A percentile compares a stretch with the other conserved stretches of the same genome.
phyloP scores from a whole-genome alignment of 2,888 invertebrate species.

The Lasioglossum figueresi region DNA sequence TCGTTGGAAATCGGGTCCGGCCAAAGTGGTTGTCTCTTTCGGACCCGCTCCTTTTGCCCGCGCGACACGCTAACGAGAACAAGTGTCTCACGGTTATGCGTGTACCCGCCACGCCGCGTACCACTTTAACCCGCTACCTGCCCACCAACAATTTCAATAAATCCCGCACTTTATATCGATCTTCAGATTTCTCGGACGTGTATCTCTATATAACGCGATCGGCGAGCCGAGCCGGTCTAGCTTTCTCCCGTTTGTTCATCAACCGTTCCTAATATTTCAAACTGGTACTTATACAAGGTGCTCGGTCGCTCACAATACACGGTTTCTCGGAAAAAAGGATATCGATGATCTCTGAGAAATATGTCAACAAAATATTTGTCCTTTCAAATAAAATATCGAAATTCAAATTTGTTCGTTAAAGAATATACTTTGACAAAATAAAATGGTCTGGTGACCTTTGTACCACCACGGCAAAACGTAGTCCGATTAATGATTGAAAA shows the following conservation, averaged over 20 bases:
- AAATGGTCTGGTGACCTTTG: not conserved
- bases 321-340: not conserved
- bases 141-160: not conserved
- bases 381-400: too few relatives aligned
- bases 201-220: slow-evolving; percentile 25
- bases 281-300: slow-evolving; percentile 41
- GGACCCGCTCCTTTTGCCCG: not conserved
- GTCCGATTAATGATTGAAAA: too few relatives aligned
- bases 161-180: slow-evolving; percentile 6
- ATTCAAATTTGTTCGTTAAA: not conserved
- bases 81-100: slow-evolving; percentile 7
- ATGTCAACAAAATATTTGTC: not conserved
- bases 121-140: slow-evolving; percentile 12
- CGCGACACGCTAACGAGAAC: slow-evolving; percentile 7
- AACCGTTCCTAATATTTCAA: slow-evolving; percentile 39
- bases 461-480: too few relatives aligned
- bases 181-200: slow-evolving; percentile 13
- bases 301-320: not conserved
- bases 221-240: slow-evolving; percentile 30
- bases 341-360: not conserved
- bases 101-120: not conserved
- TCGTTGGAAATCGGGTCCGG: slow-evolving; percentile 18
- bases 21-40: slow-evolving; percentile 27
- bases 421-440: not conserved
- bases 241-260: slow-evolving; percentile 50